Percentiles rank a stretch among this genome's conserved stretches.
Conservation (phyloP, 2,888 invertebrate species). For the Buathra laborator region DNA sequence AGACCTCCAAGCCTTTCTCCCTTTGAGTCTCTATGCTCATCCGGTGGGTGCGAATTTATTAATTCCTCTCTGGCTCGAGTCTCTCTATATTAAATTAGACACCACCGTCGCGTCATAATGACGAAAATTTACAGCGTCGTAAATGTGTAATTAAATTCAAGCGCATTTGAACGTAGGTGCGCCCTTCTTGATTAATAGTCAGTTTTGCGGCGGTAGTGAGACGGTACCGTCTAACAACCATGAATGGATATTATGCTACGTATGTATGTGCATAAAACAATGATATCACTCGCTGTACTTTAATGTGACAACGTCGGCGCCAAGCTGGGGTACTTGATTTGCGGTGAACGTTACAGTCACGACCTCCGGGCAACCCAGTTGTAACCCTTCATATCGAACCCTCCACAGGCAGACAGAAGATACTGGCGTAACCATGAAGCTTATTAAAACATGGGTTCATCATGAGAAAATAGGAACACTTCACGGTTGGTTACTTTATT, state of each 20-base stretch:
- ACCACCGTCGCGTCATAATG: conserved; percentile 45
- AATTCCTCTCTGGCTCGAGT: conserved; percentile 49
- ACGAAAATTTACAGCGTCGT: conserved; percentile 68
- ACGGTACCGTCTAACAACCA: background rate
- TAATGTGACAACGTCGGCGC: conserved; percentile 9
- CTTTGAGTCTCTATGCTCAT: background rate
- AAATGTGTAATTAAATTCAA: conserved; percentile 71
- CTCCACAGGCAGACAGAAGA: background rate
- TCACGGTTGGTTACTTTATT: background rate
- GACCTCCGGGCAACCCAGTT: background rate
- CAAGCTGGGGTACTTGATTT: conserved; percentile 13
- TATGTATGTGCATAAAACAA: background rate
- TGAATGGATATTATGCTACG: conserved; percentile 1
- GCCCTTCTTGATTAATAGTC: conserved; percentile 53
- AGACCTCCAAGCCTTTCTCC: background rate
- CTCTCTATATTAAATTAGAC: conserved; percentile 47
- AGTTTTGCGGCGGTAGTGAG: conserved; percentile 34
- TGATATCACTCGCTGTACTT: conserved; percentile 17
- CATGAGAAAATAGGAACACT: conserved; percentile 29
- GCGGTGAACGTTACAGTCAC: conserved; percentile 32
- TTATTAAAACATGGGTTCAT: conserved; percentile 47
- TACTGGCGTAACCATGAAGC: conserved; percentile 6
- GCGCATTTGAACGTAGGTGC: conserved; percentile 47
- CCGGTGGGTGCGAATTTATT: conserved; percentile 61
- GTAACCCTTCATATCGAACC: conserved; percentile 7